Conservation (phyloP, 2,113 vertebrate genomes). For the Embiotoca jacksoni region DNA sequence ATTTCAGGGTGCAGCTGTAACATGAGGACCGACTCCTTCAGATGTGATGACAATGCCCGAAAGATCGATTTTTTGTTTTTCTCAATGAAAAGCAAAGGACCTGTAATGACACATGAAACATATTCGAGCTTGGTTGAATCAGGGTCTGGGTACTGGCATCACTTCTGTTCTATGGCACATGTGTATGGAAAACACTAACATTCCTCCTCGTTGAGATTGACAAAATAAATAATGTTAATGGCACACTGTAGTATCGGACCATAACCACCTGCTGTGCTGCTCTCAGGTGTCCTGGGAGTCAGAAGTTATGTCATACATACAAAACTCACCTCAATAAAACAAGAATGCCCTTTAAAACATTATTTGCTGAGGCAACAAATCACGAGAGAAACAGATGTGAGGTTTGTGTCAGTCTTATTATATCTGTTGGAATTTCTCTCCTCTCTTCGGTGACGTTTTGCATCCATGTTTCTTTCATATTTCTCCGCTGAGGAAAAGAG, state of each 20-base stretch:
- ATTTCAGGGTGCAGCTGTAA: background rate
- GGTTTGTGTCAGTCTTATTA: constrained; percentile 22
- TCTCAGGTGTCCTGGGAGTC: constrained; percentile 22
- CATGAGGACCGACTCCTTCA: constrained; percentile 1
- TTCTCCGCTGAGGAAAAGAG: constrained; percentile 16
- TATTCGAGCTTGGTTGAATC: constrained; percentile 25
- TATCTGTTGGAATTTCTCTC: constrained; percentile 1
- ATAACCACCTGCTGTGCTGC: constrained; percentile 37
- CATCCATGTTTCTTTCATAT: constrained; percentile 29
- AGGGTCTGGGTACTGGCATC: constrained; percentile 12
- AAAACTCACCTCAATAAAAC: constrained; percentile 41
- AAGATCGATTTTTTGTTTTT: no score
- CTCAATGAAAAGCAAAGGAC: constrained; percentile 1
- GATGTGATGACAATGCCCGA: background rate
- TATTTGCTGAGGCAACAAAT: constrained; percentile 39
- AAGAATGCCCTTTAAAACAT: constrained; percentile 53
- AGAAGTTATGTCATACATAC: constrained; percentile 33
- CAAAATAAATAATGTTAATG: constrained; percentile 60
- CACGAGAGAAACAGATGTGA: constrained; percentile 31
- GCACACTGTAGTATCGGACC: constrained; percentile 52
- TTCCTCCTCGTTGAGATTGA: constrained; percentile 36
- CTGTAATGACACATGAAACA: constrained; percentile 12
- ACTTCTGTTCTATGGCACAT: constrained; percentile 59
- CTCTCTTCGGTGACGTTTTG: constrained; percentile 18
- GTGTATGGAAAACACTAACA: constrained; percentile 55